A percentile compares a stretch with the other conserved stretches of the same genome.
Evolutionary conservation across 2,888 invertebrate species (phyloP).

Genomic region (Hemithea aestivaria): DNA sequence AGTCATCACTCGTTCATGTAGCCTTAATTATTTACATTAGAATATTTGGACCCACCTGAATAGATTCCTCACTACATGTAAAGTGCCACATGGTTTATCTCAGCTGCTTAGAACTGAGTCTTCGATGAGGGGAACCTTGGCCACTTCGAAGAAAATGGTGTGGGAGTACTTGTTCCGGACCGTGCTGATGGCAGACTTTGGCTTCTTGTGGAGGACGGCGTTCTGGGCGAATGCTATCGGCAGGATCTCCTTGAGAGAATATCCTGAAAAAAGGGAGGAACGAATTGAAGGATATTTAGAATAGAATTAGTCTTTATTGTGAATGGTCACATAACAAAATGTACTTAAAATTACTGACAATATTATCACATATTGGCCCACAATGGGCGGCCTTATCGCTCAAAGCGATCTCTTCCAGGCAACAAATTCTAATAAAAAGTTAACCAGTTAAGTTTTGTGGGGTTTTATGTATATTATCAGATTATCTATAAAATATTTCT

Average conservation of each 20-base stretch:
- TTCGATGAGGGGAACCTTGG: conserved; percentile 84
- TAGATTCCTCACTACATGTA: conserved; percentile 43
- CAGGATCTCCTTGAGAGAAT: conserved; percentile 85
- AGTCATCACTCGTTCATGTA: conserved; percentile 20
- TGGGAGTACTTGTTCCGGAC: conserved; percentile 96
- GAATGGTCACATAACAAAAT: too few species aligned
- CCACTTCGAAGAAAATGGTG: conserved; percentile 95
- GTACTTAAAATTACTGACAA: too few species aligned
- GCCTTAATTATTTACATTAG: conserved; percentile 33
- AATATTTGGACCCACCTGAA: conserved; percentile 59
- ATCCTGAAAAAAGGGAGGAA: conserved; percentile 75
- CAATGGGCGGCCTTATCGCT: too few species aligned
- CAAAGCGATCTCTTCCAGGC: too few species aligned
- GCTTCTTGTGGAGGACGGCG: conserved; percentile 85
- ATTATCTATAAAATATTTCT: too few species aligned
- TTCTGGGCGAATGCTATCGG: conserved; percentile 86
- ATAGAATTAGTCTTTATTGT: too few species aligned
- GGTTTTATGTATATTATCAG: too few species aligned
- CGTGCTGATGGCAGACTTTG: conserved; percentile 89
- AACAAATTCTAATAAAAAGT: too few species aligned
- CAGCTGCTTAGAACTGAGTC: conserved; percentile 60
- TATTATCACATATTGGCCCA: too few species aligned
- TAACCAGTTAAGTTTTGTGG: too few species aligned
- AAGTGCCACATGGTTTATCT: conserved; percentile 47
- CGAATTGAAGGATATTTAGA: too few species aligned